Percentiles rank a stretch among this genome's conserved stretches.
Evolutionary conservation across 2,113 vertebrate genomes (phyloP).

Genomic region (Suricata suricatta): DNA sequence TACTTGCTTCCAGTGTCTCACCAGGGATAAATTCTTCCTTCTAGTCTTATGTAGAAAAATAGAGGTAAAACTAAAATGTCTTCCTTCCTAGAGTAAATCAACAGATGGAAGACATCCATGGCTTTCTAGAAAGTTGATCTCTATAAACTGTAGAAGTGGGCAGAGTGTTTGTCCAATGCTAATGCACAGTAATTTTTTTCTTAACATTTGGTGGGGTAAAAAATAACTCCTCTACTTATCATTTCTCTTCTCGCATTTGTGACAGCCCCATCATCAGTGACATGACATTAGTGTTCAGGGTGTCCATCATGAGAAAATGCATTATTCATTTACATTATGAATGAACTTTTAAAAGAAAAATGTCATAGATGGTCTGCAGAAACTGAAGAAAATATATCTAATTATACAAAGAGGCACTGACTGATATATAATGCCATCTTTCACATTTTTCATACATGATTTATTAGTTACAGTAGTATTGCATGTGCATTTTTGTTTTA

Average conservation of each 20-base stretch:
- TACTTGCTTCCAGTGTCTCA: background rate
- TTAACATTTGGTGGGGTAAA: slow-evolving; percentile 37
- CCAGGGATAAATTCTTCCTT: background rate
- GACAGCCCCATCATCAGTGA: slow-evolving; percentile 37
- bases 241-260: slow-evolving; percentile 30
- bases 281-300: background rate
- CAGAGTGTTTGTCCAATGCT: background rate
- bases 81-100: background rate
- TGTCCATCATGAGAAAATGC: slow-evolving; percentile 33
- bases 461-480: background rate
- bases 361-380: background rate
- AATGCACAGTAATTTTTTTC: background rate
- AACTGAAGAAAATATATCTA: slow-evolving; percentile 32
- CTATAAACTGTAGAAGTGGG: background rate
- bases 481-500: background rate
- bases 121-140: background rate
- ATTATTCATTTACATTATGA: slow-evolving; percentile 60
- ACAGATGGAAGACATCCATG: background rate
- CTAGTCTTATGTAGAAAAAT: background rate
- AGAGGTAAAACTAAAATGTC: background rate
- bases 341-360: slow-evolving; percentile 52
- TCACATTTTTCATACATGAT: slow-evolving; percentile 42
- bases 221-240: background rate
- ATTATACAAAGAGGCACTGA: background rate
- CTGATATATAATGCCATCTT: background rate